phyloP scores from a whole-genome alignment of 2,888 invertebrate genomes.

The Papilio gigon region DNA sequence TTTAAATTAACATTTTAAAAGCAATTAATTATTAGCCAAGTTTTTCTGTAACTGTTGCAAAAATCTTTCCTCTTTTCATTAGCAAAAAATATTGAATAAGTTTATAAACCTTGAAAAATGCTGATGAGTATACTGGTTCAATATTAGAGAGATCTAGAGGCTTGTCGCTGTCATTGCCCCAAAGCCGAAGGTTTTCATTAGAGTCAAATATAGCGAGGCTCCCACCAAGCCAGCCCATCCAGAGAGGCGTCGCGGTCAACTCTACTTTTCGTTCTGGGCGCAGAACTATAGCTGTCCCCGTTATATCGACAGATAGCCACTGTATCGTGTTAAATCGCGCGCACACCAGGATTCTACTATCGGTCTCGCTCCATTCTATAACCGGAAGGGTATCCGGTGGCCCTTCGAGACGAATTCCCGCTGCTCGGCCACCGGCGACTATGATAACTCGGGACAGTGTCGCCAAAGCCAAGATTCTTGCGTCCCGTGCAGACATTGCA shows the following conservation, averaged over 20 bases:
- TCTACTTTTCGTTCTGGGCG: constrained; percentile 86
- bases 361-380: constrained; percentile 89
- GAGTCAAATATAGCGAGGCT: constrained; percentile 93
- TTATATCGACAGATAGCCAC: constrained; percentile 88
- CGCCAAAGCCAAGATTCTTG: constrained; percentile 92
- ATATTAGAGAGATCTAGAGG: constrained; percentile 90
- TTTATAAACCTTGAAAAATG: constrained; percentile 88
- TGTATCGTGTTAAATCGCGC: constrained; percentile 92
- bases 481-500: constrained; percentile 73
- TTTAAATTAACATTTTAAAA: not conserved
- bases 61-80: not conserved
- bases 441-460: constrained; percentile 92
- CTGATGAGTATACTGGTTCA: constrained; percentile 92
- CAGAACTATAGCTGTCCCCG: constrained; percentile 77
- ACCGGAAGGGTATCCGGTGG: constrained; percentile 92
- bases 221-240: constrained; percentile 88
- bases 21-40: not conserved
- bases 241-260: constrained; percentile 84
- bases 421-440: constrained; percentile 73
- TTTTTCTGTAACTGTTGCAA: not conserved
- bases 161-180: constrained; percentile 95
- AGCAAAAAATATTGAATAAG: not conserved
- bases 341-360: constrained; percentile 93
- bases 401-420: constrained; percentile 85
- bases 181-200: constrained; percentile 91